Evolutionary conservation across 2,888 invertebrate genomes (phyloP).

Genomic region (Thalpophila matura): DNA sequence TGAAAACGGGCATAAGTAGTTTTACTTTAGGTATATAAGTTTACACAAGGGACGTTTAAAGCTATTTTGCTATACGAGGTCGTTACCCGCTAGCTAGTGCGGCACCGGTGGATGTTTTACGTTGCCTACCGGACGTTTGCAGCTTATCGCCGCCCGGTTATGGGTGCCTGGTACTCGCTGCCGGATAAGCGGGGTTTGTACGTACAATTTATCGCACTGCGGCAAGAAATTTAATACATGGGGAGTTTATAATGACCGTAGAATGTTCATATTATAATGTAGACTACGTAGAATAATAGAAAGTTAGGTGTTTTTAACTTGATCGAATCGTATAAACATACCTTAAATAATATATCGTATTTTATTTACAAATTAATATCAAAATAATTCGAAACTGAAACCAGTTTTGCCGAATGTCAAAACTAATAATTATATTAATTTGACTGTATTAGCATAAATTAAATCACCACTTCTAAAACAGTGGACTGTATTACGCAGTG

Average conservation of each 20-base stretch:
- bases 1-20: no score
- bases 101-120: constrained; percentile 19
- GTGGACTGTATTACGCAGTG: background rate
- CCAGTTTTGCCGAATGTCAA: no score
- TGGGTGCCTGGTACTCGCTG: constrained; percentile 19
- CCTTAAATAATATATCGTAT: no score
- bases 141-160: constrained; percentile 44
- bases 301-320: background rate
- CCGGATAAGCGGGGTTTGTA: constrained; percentile 31
- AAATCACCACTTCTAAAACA: background rate
- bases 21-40: no score
- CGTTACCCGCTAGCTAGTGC: constrained; percentile 16
- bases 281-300: background rate
- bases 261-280: background rate
- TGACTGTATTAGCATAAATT: background rate
- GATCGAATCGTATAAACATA: no score
- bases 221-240: constrained; percentile 20
- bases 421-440: no score
- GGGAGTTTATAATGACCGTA: background rate
- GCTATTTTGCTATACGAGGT: constrained; percentile 26
- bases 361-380: no score
- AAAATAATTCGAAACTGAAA: no score
- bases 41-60: background rate
- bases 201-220: constrained; percentile 27
- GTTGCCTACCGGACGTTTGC: constrained; percentile 31